Conservation (phyloP, 2,113 vertebrate species). For the Rhodinocichla rosea region DNA sequence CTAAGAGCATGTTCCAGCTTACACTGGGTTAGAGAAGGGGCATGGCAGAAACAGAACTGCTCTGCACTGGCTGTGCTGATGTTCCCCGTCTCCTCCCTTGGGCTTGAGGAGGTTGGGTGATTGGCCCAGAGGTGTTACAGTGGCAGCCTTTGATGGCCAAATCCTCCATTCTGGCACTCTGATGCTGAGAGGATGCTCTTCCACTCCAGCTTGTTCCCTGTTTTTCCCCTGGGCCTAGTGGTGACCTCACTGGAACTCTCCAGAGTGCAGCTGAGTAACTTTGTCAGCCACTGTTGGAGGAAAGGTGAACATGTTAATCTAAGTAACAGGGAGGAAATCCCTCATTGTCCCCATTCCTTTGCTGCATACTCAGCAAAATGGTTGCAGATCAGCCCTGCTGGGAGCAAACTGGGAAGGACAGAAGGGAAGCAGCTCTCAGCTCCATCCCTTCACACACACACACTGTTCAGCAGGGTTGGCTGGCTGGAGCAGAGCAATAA, state of each 20-base stretch:
- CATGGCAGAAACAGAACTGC: neutral
- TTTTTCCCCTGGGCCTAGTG: slow-evolving; percentile 37
- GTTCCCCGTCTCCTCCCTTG: neutral
- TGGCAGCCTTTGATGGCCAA: slow-evolving; percentile 11
- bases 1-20: neutral
- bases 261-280: slow-evolving; percentile 14
- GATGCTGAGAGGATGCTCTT: neutral
- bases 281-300: slow-evolving; percentile 24
- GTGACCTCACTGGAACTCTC: slow-evolving; percentile 37
- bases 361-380: neutral
- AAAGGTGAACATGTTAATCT: neutral
- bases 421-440: neutral
- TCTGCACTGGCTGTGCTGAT: neutral
- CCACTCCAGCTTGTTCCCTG: slow-evolving; percentile 57
- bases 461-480: neutral
- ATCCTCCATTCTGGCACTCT: neutral
- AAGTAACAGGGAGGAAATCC: neutral
- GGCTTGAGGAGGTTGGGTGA: slow-evolving; percentile 43
- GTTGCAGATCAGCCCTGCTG: neutral
- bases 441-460: neutral
- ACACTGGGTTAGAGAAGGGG: neutral
- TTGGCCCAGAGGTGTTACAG: slow-evolving; percentile 32
- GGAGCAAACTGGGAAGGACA: neutral
- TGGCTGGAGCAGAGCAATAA: neutral
- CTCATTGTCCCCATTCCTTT: neutral